Evolutionary conservation across 2,113 vertebrate genomes (phyloP).

Genomic region (Phalacrocorax aristotelis): DNA sequence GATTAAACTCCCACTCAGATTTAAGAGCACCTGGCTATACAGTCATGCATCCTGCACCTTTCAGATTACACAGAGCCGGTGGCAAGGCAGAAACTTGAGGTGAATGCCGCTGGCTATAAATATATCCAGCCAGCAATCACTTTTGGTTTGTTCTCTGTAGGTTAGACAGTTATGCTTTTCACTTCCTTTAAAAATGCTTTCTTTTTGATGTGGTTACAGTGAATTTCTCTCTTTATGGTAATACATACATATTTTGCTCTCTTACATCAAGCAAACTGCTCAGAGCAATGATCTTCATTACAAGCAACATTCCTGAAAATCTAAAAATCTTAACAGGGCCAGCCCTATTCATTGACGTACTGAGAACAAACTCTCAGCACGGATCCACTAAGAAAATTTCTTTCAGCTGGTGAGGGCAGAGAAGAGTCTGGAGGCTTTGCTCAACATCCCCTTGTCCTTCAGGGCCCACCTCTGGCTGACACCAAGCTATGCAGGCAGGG

Average conservation of each 20-base stretch:
- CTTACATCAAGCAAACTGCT: neutral
- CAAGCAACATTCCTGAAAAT: neutral
- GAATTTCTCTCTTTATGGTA: neutral
- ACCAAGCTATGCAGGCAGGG: accelerated
- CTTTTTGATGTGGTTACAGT: neutral
- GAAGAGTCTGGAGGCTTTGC: neutral
- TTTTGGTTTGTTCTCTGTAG: neutral
- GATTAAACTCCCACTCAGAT: neutral
- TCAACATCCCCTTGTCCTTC: accelerated
- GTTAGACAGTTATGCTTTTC: neutral
- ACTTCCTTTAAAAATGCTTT: neutral
- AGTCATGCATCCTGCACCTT: neutral
- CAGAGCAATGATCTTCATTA: neutral
- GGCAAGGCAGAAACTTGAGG: neutral
- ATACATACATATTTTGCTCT: neutral
- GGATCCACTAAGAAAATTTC: neutral
- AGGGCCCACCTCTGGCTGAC: neutral
- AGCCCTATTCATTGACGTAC: neutral
- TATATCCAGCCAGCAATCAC: neutral
- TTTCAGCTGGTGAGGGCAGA: neutral
- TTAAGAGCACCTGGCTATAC: neutral
- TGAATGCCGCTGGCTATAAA: neutral
- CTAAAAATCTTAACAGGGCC: neutral
- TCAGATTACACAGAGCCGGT: neutral
- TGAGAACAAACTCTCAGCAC: neutral